Conservation (phyloP, 2,888 invertebrate species). For the Mechanitis mazaeus region DNA sequence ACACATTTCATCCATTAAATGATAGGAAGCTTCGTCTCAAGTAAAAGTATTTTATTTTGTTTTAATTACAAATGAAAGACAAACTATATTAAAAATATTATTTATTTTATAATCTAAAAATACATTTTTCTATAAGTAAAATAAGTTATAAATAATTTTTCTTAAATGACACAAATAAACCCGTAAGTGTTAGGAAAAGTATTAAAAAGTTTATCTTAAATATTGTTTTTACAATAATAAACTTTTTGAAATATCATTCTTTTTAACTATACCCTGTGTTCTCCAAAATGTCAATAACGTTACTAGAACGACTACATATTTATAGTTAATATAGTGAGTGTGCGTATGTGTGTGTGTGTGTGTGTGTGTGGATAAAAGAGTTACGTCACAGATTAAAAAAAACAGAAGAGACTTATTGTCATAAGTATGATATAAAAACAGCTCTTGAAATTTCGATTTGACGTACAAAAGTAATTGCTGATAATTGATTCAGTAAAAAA, state of each 20-base stretch:
- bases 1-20: no score
- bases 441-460: no score
- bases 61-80: slow-evolving; percentile 21
- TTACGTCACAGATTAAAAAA: no score
- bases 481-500: neutral
- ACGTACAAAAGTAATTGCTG: no score
- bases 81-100: slow-evolving; percentile 20
- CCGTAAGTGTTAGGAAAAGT: slow-evolving; percentile 36
- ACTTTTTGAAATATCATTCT: neutral
- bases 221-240: no score
- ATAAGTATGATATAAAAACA: no score
- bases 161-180: slow-evolving; percentile 44
- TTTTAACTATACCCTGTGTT: slow-evolving; percentile 30
- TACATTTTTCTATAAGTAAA: slow-evolving; percentile 32
- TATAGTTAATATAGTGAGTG: neutral
- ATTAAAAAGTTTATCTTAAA: neutral
- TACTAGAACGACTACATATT: neutral
- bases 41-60: slow-evolving; percentile 21
- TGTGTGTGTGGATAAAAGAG: no score
- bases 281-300: slow-evolving; percentile 20
- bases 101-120: slow-evolving; percentile 36
- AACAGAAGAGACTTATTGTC: no score
- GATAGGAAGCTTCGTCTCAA: no score
- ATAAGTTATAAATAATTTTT: slow-evolving; percentile 35
- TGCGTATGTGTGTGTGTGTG: no score